Evolutionary conservation across 35 echinoderm and acorn worm genomes (phyloP).

Genomic region (Amphiura filiformis): DNA sequence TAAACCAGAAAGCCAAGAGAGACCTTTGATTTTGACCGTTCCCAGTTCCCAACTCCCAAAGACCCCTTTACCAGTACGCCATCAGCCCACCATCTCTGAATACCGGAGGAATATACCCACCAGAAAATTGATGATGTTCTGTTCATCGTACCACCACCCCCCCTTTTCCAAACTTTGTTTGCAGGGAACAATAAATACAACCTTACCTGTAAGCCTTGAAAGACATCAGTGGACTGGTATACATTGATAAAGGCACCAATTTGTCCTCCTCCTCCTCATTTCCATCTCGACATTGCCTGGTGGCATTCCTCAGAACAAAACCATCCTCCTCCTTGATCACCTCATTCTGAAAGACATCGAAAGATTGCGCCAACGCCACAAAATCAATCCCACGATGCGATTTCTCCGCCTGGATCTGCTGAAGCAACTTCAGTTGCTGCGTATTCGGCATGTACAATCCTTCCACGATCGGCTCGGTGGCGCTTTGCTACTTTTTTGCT

Average conservation of each 20-base stretch:
- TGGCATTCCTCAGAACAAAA: neutral
- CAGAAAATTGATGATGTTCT: too few relatives aligned
- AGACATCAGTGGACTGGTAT: slow-evolving; percentile 46
- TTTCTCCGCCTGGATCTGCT: slow-evolving; percentile 20
- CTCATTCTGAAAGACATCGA: neutral
- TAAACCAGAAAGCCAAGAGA: too few relatives aligned
- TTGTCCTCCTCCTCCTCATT: slow-evolving; percentile 10
- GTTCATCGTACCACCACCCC: too few relatives aligned
- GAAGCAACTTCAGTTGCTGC: slow-evolving; percentile 1
- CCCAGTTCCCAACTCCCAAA: too few relatives aligned
- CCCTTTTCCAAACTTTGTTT: too few relatives aligned
- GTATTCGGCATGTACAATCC: slow-evolving; percentile 8
- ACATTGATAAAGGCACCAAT: slow-evolving; percentile 1
- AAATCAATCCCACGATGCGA: neutral
- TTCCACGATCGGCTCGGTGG: neutral
- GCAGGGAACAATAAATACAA: too few relatives aligned
- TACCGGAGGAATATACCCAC: too few relatives aligned
- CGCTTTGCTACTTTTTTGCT: neutral
- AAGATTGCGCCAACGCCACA: neutral
- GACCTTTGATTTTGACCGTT: too few relatives aligned
- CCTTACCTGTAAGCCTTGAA: slow-evolving; percentile 63
- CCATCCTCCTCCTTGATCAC: neutral
- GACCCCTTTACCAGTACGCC: too few relatives aligned
- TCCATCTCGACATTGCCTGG: neutral
- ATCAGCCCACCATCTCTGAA: too few relatives aligned